Conservation (phyloP, 2,113 vertebrate genomes). For the Empidonax traillii region DNA sequence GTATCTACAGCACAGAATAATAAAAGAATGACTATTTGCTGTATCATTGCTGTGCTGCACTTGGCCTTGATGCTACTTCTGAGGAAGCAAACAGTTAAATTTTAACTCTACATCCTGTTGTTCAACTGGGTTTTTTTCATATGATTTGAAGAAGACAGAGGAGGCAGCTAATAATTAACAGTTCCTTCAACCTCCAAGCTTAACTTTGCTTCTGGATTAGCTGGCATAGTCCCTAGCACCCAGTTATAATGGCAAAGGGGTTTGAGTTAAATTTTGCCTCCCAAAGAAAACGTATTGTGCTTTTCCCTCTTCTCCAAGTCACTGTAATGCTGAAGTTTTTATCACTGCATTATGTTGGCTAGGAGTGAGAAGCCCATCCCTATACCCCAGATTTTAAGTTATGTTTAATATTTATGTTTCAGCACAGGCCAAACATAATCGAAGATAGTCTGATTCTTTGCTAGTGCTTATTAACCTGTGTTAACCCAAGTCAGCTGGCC, state of each 20-base stretch:
- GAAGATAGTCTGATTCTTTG: background rate
- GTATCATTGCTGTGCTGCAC: background rate
- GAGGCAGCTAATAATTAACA: conserved; percentile 20
- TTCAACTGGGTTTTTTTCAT: background rate
- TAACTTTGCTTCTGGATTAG: background rate
- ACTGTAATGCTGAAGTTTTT: background rate
- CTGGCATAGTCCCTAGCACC: background rate
- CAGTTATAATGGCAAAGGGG: background rate
- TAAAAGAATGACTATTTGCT: background rate
- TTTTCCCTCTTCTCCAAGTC: background rate
- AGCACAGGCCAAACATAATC: background rate
- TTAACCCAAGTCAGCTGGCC: background rate
- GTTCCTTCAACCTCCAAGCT: background rate
- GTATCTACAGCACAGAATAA: background rate
- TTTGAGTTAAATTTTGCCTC: background rate
- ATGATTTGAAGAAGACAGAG: background rate
- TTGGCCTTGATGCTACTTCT: background rate
- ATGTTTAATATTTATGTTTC: background rate
- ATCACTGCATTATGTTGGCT: background rate
- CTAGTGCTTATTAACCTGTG: background rate
- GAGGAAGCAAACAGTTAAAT: background rate
- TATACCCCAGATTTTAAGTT: background rate
- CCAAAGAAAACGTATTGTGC: background rate
- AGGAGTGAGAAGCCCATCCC: background rate
- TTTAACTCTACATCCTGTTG: conserved; percentile 39